Evolutionary conservation across 1,140 invertebrate species (phyloP).

Genomic region (Scaptomyza hsui): DNA sequence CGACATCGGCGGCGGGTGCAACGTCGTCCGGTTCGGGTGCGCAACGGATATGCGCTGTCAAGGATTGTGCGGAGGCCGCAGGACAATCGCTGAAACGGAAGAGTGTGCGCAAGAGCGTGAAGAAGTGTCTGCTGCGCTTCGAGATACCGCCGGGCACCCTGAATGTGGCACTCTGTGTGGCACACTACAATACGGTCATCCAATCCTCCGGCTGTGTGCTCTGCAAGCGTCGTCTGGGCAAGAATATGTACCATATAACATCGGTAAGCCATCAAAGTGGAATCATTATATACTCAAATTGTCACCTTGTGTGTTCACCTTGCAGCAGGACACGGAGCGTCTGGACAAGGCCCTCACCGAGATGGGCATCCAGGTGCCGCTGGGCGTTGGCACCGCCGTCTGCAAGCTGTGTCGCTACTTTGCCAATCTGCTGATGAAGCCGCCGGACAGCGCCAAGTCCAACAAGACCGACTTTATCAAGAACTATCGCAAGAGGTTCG

Average conservation of each 20-base stretch:
- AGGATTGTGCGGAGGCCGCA: conserved; percentile 87
- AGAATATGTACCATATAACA: conserved; percentile 88
- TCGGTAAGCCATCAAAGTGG: conserved; percentile 79
- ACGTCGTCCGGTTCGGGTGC: conserved; percentile 38
- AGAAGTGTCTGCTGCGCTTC: conserved; percentile 86
- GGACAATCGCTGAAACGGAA: conserved; percentile 90
- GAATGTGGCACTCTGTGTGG: conserved; percentile 86
- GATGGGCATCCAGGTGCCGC: conserved; percentile 88
- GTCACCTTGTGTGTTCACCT: rapidly evolving
- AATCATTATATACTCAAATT: too few species aligned
- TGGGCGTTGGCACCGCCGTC: conserved; percentile 87
- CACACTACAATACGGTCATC: conserved; percentile 87
- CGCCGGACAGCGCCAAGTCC: conserved; percentile 84
- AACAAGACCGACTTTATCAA: conserved; percentile 87
- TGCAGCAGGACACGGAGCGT: conserved; percentile 86
- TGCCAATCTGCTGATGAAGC: conserved; percentile 88
- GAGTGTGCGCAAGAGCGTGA: conserved; percentile 89
- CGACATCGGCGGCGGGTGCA: conserved; percentile 46
- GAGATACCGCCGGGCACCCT: conserved; percentile 68
- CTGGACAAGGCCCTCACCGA: conserved; percentile 88
- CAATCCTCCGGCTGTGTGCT: conserved; percentile 90
- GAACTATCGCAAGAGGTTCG: conserved; percentile 90
- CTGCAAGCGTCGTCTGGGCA: conserved; percentile 89
- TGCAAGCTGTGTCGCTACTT: conserved; percentile 93
- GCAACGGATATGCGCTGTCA: conserved; percentile 85